A percentile compares a stretch with the other conserved stretches of the same genome.
phyloP scores from a whole-genome alignment of 2,797 vertebrate genomes.

The Hoplostethus mediterraneus region DNA sequence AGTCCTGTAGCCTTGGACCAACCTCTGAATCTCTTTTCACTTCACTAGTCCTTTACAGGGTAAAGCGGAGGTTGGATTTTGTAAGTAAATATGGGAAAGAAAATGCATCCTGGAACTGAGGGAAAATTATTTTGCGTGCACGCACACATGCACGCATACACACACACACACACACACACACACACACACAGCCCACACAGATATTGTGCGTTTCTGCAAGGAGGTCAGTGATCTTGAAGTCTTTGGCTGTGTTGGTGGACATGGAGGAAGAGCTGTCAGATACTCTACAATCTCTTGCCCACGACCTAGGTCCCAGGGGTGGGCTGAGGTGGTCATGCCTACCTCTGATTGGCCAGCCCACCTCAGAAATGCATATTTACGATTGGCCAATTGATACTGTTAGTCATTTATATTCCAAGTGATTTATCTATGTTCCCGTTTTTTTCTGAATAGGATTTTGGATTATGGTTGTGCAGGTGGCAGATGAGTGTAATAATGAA shows the following conservation, averaged over 20 bases:
- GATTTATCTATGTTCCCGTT: constrained; percentile 10
- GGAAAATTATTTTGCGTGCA: not conserved
- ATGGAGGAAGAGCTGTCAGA: constrained; percentile 70
- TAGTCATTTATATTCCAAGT: not conserved
- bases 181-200: constrained; percentile 6
- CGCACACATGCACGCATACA: no score
- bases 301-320: constrained; percentile 36
- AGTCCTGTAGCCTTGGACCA: constrained; percentile 22
- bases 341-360: constrained; percentile 27
- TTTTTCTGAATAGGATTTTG: constrained; percentile 24
- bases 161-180: constrained; percentile 12
- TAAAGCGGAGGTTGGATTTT: not conserved
- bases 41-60: not conserved
- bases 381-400: constrained; percentile 1
- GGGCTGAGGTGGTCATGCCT: constrained; percentile 54
- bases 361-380: constrained; percentile 12
- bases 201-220: not conserved
- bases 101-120: not conserved
- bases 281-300: constrained; percentile 30
- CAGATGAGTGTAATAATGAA: no score
- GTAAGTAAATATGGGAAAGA: constrained; percentile 13
- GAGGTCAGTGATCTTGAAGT: constrained; percentile 10
- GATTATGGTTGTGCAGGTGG: not conserved
- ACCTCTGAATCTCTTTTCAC: constrained; percentile 6
- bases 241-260: constrained; percentile 33